Conservation (phyloP, 2,888 invertebrate genomes). For the Odontocolon sp. region DNA sequence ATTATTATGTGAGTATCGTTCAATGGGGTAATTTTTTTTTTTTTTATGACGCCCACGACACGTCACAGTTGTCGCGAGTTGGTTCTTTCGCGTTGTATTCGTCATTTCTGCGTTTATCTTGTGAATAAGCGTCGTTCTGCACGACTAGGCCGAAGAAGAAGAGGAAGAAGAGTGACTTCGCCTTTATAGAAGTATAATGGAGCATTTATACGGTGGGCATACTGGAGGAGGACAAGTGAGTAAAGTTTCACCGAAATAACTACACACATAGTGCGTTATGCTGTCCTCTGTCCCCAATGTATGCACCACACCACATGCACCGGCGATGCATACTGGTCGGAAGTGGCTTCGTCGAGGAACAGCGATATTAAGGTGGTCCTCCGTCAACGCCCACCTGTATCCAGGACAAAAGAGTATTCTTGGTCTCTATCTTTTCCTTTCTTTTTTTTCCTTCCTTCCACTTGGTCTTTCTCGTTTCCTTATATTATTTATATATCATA, state of each 20-base stretch:
- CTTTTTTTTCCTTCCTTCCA: not conserved
- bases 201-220: not conserved
- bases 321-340: conserved; percentile 15
- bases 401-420: conserved; percentile 35
- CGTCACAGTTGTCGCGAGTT: conserved; percentile 19
- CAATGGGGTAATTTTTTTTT: conserved; percentile 65
- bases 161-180: not conserved
- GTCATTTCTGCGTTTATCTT: not conserved
- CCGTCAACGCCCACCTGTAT: conserved; percentile 31
- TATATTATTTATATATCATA: no score
- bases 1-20: conserved; percentile 69
- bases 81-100: not conserved
- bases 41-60: conserved; percentile 64
- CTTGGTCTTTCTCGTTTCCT: not conserved
- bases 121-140: not conserved
- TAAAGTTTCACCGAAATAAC: not conserved
- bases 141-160: not conserved
- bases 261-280: not conserved
- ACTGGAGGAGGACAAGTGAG: not conserved
- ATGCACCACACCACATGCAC: not conserved
- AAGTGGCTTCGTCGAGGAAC: conserved; percentile 28
- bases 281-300: not conserved
- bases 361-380: conserved; percentile 30
- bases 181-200: not conserved
- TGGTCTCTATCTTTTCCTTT: not conserved